Evolutionary conservation across 2,888 invertebrate species (phyloP).

Genomic region (Unio pictorum): DNA sequence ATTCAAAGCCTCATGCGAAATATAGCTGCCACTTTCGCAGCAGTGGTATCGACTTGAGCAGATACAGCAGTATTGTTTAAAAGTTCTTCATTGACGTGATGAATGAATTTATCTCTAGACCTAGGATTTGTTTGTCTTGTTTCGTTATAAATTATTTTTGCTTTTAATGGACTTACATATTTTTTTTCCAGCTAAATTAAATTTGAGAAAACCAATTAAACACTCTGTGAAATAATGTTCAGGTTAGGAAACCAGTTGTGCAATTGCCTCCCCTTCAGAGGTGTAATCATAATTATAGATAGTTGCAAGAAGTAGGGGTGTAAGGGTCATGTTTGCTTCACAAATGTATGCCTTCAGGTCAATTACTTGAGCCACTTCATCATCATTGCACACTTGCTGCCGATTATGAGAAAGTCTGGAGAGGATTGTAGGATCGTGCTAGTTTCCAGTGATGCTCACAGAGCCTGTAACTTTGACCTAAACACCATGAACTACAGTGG

Average conservation of each 20-base stretch:
- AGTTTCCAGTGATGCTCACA: conserved; percentile 47
- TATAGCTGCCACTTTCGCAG: no score
- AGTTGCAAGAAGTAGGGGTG: background rate
- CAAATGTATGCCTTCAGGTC: conserved; percentile 18
- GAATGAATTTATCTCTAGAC: no score
- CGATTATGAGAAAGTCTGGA: conserved; percentile 41
- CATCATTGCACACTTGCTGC: conserved; percentile 41
- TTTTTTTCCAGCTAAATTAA: no score
- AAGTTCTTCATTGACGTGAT: no score
- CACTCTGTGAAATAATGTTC: no score
- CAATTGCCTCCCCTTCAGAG: background rate
- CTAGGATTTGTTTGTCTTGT: no score
- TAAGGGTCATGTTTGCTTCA: background rate
- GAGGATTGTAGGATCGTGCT: conserved; percentile 41
- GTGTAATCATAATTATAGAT: background rate
- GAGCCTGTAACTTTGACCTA: conserved; percentile 24
- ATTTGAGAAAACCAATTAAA: no score
- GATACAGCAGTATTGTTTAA: no score
- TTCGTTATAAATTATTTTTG: no score
- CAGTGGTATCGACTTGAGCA: no score
- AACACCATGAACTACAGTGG: conserved; percentile 34
- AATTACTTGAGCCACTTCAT: conserved; percentile 56
- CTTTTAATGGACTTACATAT: no score
- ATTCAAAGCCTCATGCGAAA: no score
- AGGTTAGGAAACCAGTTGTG: background rate